Base-by-base conservation (phyloP, 2,113 vertebrate species). In the Neolamprologus tretocephalus region DNA sequence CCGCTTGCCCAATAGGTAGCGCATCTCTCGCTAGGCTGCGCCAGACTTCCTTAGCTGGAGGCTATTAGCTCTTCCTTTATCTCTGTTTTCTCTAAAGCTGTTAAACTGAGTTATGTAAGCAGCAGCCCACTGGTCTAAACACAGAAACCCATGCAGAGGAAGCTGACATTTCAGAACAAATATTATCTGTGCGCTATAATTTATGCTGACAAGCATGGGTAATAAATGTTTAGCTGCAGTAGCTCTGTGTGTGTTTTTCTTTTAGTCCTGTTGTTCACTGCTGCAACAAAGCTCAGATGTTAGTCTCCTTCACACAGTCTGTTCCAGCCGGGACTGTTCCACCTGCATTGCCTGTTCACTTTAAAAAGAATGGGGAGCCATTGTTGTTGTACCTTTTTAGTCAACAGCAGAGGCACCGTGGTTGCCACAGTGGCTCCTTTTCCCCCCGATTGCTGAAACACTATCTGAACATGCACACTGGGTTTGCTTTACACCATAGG, bases 1-100 rank as follows among this genome's bases (percentile, higher is more conserved):
- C 91, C 98, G 98, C 8, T 96, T 99, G 73, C 99, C 99, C 71
- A 99, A 99, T 94, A 98, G 98, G 99, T 99, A 96, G 89, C 26
- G 17, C 28, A 37, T 68, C 88, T 26, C 58, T 7, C 13, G 2
- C 58, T 47, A 21, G 10, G 13, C 37, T 75, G 19, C 35, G 49
- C n/a, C 85, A 11, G 2, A 13, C 82, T 31, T 68, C 16, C 16
- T 83, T 12, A 68, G 66, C 80, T 73, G 3, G 55, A 84, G 84
- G 58, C 86, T 21, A 23, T 84, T 81, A 33, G 31, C 57, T 19
- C 81, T 81, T 68, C 73, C 51, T 86, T 89, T 42, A 57, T 78
- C 47, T 71, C 71, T 17, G 17, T 75, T 81, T 42, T 61, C 82
- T 83, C 82, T 84, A 71, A 54, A 40, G 31, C 63, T 40, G 19